Evolutionary conservation across 2,888 invertebrate species (phyloP), one percentile per base, ranked within the genome.

Genomic region (Bellardia pandia): DNA sequence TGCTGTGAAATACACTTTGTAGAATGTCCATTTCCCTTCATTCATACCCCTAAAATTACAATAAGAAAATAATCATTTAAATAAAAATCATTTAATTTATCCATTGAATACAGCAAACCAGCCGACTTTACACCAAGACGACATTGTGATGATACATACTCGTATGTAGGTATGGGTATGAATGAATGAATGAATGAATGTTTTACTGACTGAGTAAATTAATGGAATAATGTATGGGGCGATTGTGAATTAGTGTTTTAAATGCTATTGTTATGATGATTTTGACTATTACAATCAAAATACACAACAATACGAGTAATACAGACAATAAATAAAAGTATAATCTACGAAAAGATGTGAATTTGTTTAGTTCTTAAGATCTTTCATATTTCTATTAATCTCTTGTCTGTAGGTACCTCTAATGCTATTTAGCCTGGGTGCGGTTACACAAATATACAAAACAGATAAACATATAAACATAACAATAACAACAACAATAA

Each of bases 351-450:
- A 78, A 69, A 78, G 69, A 75, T 71, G 53, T 78, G 60, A 78
- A 86, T 75, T 75, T 82, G 78, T 75, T 82, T 62, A 75, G 62
- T 78, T 78, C 75, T 82, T 69, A 51, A 78, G 40, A 83, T 75
- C 62, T 56, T 75, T 74, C 37, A 45, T 79, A 64, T 68, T 48
- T 51, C 40, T 53, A 62, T 82, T 76, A 68, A 74, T 74, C 74
- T 74, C 37, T 80, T 79, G 71, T 79, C 53, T 76, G 58, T 51
- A 42, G 64, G 37, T 76, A 60, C 16, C 51, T 84, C 58, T 80
- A 84, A 81, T 72, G 72, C 56, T 53, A 74, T 74, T 77, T 74
- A n/a, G 45, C 48, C 74, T 81, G 84, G 84, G 84, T 81, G 86
- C 72, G 77, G 84, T 84, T 74, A 69, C 68, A 84, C 33, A 78